Conservation (phyloP, 2,797 vertebrate genomes). For the Gallinago nigripennis region DNA sequence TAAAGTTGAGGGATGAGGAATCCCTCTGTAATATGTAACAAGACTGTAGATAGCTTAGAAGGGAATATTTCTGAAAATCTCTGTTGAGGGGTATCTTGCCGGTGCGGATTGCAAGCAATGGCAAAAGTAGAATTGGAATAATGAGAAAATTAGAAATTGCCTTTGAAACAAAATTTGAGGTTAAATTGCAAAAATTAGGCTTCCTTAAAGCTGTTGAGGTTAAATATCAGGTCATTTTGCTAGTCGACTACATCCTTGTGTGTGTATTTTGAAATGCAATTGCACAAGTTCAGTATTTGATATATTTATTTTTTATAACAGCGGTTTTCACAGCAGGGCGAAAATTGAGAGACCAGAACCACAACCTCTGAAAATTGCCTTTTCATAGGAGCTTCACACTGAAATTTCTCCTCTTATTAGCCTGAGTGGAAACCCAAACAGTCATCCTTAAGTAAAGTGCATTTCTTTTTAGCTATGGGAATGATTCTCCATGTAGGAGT, state of each 20-base stretch:
- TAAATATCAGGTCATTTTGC: neutral
- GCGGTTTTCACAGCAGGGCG: neutral
- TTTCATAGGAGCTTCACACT: neutral
- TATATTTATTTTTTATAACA: neutral
- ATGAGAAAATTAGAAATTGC: neutral
- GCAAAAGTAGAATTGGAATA: neutral
- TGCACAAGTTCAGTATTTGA: neutral
- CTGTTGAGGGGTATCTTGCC: neutral
- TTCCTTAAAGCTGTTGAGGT: neutral
- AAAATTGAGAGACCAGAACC: neutral
- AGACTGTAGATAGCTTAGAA: neutral
- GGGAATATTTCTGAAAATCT: neutral
- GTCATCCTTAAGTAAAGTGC: neutral
- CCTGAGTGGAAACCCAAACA: neutral
- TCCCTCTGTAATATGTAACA: neutral
- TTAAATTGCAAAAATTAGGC: neutral
- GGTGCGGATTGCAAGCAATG: neutral
- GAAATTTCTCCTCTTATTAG: neutral
- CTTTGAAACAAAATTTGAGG: neutral
- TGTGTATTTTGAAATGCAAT: neutral
- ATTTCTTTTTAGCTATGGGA: neutral
- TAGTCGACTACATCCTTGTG: neutral
- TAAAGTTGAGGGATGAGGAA: neutral
- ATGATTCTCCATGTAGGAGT: neutral
- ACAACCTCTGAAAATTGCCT: conserved; percentile 2